phyloP scores from a whole-genome alignment of 2,113 vertebrate genomes.

The Cairina moschata region DNA sequence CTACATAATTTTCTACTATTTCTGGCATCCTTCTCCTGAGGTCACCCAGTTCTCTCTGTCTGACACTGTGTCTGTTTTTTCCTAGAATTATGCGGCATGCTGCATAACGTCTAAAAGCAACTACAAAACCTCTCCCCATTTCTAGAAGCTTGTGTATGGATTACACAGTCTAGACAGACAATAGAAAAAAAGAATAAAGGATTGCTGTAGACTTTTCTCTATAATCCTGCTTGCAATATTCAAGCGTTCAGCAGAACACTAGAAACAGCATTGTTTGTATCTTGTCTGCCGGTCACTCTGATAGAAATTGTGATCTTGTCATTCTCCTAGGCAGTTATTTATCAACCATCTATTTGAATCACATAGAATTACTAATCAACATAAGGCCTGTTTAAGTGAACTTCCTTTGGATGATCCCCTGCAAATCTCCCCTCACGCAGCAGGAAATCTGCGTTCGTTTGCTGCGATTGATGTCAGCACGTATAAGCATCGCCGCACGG shows the following conservation, averaged over 20 bases:
- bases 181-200: not conserved
- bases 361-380: not conserved
- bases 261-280: not conserved
- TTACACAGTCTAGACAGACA: slow-evolving; percentile 2
- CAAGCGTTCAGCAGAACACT: not conserved
- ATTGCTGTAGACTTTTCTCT: not conserved
- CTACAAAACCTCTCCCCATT: not conserved
- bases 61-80: not conserved
- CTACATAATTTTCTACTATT: not conserved
- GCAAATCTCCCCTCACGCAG: rapidly evolving
- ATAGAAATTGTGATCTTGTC: not conserved
- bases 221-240: not conserved
- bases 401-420: not conserved
- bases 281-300: not conserved
- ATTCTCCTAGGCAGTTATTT: not conserved
- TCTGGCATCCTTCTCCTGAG: not conserved
- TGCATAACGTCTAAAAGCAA: not conserved
- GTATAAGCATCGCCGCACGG: not conserved
- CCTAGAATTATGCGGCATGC: not conserved
- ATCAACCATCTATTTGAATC: not conserved
- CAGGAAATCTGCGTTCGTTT: not conserved
- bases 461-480: not conserved
- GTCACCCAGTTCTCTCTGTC: not conserved
- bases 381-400: not conserved
- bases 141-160: not conserved